Base-by-base conservation (phyloP, 2,888 invertebrate genomes). In the Drosophila rubida region DNA sequence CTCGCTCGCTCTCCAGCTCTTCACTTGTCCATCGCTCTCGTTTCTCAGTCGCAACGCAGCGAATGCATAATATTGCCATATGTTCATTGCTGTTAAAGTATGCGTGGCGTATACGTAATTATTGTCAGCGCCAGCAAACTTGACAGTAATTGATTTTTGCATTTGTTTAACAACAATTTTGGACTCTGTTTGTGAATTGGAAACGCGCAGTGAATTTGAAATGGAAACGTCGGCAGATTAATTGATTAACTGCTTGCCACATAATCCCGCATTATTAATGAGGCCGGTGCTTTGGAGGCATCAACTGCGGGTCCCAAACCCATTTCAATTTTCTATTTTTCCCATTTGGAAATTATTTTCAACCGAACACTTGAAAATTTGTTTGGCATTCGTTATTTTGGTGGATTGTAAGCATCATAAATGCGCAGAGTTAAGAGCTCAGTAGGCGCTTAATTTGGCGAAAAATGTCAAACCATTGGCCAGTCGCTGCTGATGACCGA, bases 91-190 rank as follows among this genome's bases (percentile, higher is more conserved):
- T 23, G 11, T 44, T 41, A 3, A 23, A 37, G n/a, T 39, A 23
- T 11, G 37, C 48, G 30, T 42, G 22, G 30, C 32, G 32, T 32
- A 32, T 32, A 5, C 32, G 32, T 32, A 32, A 44, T 44, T 44
- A 44, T 22, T 27, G 60, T 37, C 35, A 14, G 35, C 2, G 67
- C 60, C 69, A 85, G 71, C 87, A 71, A 74, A 74, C 68, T 82
- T 59, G 80, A 37, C 69, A 63, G 63, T 74, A 81, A 84, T 89
- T 85, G 89, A 85, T 76, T 85, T 75, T 53, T 41, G 60, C n/a
- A 19, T 48, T 53, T 51, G 59, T 35, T 53, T 19, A 55, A 45
- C 44, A 32, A 35, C 44, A 35, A 32, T 55, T 45, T 55, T 16
- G 8, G 13, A 11, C 22, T 11, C 11, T 48, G 25, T 54, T 65